These are phyloP conservation scores for Papilio machaon DNA, from an alignment of 1,140 invertebrate species.

Conservation along the genomic window DNA sequence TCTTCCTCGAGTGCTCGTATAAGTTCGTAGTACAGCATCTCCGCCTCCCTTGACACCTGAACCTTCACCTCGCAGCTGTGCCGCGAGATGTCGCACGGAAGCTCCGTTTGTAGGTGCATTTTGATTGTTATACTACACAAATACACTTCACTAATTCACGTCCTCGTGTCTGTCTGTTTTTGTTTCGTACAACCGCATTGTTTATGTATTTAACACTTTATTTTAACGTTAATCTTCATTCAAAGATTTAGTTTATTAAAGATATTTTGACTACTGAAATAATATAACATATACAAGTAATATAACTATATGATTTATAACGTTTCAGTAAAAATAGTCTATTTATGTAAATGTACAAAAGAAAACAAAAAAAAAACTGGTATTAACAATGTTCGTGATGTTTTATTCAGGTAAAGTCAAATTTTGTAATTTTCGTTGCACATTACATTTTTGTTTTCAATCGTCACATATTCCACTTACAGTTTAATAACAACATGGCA, in stretches of 20 bases:
- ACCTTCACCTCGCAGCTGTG: slow-evolving; percentile 64
- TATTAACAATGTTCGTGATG: no score
- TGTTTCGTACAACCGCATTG: neutral
- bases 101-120: slow-evolving; percentile 73
- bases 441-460: neutral
- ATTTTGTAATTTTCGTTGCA: slow-evolving; percentile 1
- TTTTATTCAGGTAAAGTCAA: neutral
- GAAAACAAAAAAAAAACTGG: no score
- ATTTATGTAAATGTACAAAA: no score
- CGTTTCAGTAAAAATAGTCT: no score
- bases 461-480: neutral
- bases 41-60: slow-evolving; percentile 76
- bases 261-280: neutral
- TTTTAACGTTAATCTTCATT: neutral
- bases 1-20: slow-evolving; percentile 78
- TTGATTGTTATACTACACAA: slow-evolving; percentile 49
- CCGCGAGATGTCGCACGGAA: slow-evolving; percentile 63
- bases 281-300: no score
- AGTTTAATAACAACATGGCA: neutral
- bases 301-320: no score
- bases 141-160: slow-evolving; percentile 40
- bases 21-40: slow-evolving; percentile 79
- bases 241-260: neutral
- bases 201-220: slow-evolving; percentile 8
- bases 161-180: slow-evolving; percentile 26